Evolutionary conservation across 2,113 vertebrate species (phyloP), one percentile per base, ranked within the genome.

Genomic region (Otus sunia): DNA sequence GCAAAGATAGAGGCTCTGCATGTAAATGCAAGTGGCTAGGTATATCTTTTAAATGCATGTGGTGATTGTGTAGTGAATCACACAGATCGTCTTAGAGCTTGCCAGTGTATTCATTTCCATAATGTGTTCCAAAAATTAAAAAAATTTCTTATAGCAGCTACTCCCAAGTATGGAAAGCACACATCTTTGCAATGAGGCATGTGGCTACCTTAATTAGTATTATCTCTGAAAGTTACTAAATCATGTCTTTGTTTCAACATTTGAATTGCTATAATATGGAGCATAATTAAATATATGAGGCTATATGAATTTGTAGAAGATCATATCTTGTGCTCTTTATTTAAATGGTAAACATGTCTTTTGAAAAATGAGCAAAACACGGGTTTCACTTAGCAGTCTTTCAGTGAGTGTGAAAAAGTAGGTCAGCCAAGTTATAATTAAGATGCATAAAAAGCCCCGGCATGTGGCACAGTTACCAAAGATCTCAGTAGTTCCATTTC

Each of bases 401-500:
- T 47, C 23, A 50, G 17, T 49, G 22, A 89, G 34, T 41, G 36
- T 75, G 60, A 77, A 84, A 88, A 96, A 89, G 56, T 94, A 85
- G 86, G 58, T 85, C 1, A 1, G 76, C 91, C 80, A 92, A 87
- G 41, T 96, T 92, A 68, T 63, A 91, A 95, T 94, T 83, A 85
- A 91, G 86, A 96, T 88, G 71, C 52, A 19, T 77, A 66, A 78
- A 89, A 91, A 77, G 80, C 43, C 19, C 21, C 1, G 3, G 64
- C 30, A 3, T 94, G 82, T 86, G 77, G 47, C 84, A 67, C 62
- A 82, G 80, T 71, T 94, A 92, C 69, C 58, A 73, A 30, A 94
- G 86, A 90, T 79, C 86, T 82, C 73, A 66, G 62, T 90, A 56
- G 64, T 92, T 96, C 92, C 92, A 15, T 78, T 86, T 93, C 88